Evolutionary conservation across 1,140 invertebrate species (phyloP).

Genomic region (Brachionus asplanchnoidis): DNA sequence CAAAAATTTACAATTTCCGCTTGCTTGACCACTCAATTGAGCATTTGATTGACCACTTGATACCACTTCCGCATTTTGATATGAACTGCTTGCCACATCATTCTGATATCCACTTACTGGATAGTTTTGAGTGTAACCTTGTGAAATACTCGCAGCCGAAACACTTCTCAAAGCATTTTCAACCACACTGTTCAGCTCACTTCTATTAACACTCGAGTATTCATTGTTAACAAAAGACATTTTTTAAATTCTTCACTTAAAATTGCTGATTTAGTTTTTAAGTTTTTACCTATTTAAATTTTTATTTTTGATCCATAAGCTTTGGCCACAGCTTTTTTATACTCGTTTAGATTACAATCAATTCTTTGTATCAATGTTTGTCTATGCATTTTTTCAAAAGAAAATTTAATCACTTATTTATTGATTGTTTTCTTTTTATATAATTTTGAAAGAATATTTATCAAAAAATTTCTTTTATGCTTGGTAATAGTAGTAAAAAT

Average conservation of each 20-base stretch:
- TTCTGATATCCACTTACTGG: background rate
- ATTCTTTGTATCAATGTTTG: background rate
- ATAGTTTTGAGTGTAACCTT: background rate
- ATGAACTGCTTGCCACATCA: background rate
- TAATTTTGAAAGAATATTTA: background rate
- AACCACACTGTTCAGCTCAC: background rate
- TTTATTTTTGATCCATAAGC: background rate
- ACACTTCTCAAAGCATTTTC: conserved; percentile 29
- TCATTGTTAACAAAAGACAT: background rate
- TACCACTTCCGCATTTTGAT: background rate
- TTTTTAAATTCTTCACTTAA: background rate
- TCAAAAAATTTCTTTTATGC: background rate
- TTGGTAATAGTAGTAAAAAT: too few species aligned
- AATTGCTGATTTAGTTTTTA: background rate
- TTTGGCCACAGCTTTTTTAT: background rate
- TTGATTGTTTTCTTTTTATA: background rate
- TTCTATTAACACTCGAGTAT: background rate
- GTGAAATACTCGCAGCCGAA: background rate
- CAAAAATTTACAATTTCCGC: conserved; percentile 21
- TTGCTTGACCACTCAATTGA: background rate
- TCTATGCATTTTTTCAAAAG: background rate
- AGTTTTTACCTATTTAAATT: background rate
- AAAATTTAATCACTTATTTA: background rate
- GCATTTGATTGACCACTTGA: background rate
- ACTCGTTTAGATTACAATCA: background rate